Conservation (phyloP, 1,140 invertebrate genomes). For the Zaprionus nigranus region DNA sequence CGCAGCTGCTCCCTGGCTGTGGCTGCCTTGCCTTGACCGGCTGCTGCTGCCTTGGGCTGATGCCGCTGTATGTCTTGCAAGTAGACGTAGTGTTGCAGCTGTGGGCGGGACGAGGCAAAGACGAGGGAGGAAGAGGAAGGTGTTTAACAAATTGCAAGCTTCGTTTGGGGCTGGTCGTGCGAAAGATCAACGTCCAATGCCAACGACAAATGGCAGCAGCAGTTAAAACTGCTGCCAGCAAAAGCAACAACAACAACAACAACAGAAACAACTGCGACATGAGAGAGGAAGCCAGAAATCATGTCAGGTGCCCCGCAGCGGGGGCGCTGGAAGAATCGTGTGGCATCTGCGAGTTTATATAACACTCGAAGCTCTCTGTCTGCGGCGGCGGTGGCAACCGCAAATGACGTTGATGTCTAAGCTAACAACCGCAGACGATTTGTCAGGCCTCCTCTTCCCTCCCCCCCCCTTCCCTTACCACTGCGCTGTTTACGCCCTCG, state of each 20-base stretch:
- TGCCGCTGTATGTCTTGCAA: constrained; percentile 79
- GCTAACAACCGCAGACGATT: constrained; percentile 36
- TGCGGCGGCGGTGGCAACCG: constrained; percentile 47
- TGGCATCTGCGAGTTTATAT: constrained; percentile 78
- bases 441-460: not conserved
- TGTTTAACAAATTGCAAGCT: constrained; percentile 51
- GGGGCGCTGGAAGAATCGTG: constrained; percentile 71
- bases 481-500: constrained; percentile 9
- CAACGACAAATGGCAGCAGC: constrained; percentile 38
- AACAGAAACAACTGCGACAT: not conserved
- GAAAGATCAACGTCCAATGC: constrained; percentile 51
- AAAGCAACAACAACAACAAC: not conserved
- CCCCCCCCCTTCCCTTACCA: no score
- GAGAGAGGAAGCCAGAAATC: constrained; percentile 16
- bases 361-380: constrained; percentile 52
- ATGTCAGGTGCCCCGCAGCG: constrained; percentile 40
- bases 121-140: constrained; percentile 18
- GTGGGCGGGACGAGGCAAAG: constrained; percentile 25
- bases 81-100: constrained; percentile 81
- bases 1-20: constrained; percentile 21
- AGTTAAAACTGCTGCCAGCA: constrained; percentile 35
- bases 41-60: constrained; percentile 63
- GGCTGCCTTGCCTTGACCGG: constrained; percentile 67
- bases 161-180: constrained; percentile 19
- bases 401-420: constrained; percentile 36